Conservation (phyloP, 2,888 invertebrate species). For the Sarcophaga carnaria region DNA sequence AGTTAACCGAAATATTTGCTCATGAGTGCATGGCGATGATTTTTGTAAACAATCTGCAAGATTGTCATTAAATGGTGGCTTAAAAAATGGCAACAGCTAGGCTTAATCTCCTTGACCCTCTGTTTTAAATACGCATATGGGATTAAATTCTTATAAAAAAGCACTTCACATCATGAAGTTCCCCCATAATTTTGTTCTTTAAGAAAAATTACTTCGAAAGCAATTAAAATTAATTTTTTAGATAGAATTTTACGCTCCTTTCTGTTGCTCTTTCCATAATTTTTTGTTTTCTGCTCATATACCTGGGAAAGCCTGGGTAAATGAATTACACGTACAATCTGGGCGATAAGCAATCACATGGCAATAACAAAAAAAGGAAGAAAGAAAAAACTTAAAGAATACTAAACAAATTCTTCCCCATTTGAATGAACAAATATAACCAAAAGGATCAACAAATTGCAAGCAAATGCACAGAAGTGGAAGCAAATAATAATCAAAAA, state of each 20-base stretch:
- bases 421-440: conserved; percentile 42
- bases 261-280: background rate
- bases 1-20: too few relatives aligned
- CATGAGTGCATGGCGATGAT: too few relatives aligned
- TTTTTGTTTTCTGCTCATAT: conserved; percentile 15
- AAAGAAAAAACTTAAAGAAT: background rate
- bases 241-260: background rate
- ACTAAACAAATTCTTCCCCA: conserved; percentile 37
- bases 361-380: conserved; percentile 3
- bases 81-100: too few relatives aligned
- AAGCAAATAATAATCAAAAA: conserved; percentile 36
- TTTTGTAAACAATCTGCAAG: too few relatives aligned
- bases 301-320: conserved; percentile 51
- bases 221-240: conserved; percentile 49
- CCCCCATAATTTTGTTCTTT: background rate
- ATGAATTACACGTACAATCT: conserved; percentile 50
- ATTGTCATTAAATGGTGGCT: too few relatives aligned
- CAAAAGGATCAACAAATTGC: conserved; percentile 38
- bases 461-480: conserved; percentile 38
- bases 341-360: conserved; percentile 9
- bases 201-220: conserved; percentile 44
- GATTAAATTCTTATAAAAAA: too few relatives aligned
- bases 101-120: too few relatives aligned
- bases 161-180: background rate
- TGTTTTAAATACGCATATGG: too few relatives aligned